Evolutionary conservation across 2,113 vertebrate genomes (phyloP).

Genomic region (Lasiurus cinereus): DNA sequence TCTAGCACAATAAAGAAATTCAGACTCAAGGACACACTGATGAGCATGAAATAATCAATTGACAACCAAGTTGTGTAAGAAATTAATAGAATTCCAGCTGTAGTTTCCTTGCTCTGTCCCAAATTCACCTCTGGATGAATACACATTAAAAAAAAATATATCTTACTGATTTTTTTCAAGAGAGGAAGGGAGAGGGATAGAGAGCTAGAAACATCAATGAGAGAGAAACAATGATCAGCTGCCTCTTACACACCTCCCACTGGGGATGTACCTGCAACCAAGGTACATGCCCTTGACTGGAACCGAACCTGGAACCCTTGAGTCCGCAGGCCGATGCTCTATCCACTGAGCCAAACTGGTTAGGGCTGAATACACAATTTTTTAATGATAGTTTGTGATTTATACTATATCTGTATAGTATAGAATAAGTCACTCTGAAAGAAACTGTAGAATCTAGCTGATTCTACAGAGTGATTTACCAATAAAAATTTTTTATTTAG

Average conservation of each 20-base stretch:
- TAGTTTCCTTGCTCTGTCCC: background rate
- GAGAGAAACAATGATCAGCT: too few relatives aligned
- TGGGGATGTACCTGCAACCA: too few relatives aligned
- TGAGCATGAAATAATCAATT: background rate
- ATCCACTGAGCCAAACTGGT: too few relatives aligned
- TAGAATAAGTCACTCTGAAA: background rate
- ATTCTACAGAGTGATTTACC: background rate
- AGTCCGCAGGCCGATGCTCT: too few relatives aligned
- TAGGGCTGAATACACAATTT: background rate
- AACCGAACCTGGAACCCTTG: too few relatives aligned
- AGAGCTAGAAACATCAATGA: too few relatives aligned
- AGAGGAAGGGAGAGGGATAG: too few relatives aligned
- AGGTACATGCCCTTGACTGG: too few relatives aligned
- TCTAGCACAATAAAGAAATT: slow-evolving; percentile 30
- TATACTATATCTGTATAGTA: background rate
- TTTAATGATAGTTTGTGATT: background rate
- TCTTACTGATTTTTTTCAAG: too few relatives aligned
- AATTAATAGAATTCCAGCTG: background rate
- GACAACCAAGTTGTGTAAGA: background rate
- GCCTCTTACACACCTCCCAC: too few relatives aligned
- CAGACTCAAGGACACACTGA: background rate
- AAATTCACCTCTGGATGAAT: background rate
- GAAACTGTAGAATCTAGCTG: background rate
- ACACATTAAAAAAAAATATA: background rate
- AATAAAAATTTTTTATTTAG: slow-evolving; percentile 65